Conservation (phyloP, 2,888 invertebrate genomes). For the Calameuta filiformis region DNA sequence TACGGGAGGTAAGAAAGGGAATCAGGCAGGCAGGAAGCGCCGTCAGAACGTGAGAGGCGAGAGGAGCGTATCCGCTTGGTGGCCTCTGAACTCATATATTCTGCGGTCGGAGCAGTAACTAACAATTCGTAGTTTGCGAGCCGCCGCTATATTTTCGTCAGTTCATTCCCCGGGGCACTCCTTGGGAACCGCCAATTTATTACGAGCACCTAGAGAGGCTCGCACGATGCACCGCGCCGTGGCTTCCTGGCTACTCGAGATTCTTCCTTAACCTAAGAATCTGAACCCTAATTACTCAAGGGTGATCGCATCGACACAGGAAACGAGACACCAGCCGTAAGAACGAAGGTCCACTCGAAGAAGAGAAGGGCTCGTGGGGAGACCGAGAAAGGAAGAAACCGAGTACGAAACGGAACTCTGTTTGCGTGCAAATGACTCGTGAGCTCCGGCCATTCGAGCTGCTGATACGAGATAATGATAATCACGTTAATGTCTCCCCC, state of each 20-base stretch:
- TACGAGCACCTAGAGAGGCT: slow-evolving; percentile 33
- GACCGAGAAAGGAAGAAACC: not conserved
- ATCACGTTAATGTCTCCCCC: slow-evolving; percentile 17
- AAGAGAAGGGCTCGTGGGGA: too few relatives aligned
- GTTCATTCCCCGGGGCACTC: slow-evolving; percentile 55
- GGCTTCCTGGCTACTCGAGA: slow-evolving; percentile 13
- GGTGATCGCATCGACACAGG: too few relatives aligned
- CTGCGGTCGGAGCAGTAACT: slow-evolving; percentile 56
- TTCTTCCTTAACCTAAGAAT: slow-evolving; percentile 30
- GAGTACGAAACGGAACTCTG: not conserved
- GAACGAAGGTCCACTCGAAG: too few relatives aligned
- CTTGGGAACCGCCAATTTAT: slow-evolving; percentile 57
- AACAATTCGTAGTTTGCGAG: slow-evolving; percentile 62
- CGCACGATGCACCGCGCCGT: too few relatives aligned
- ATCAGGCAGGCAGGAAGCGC: too few relatives aligned
- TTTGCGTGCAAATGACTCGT: slow-evolving; percentile 14
- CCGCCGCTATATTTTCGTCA: slow-evolving; percentile 62
- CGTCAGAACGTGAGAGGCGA: not conserved
- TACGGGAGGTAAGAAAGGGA: too few relatives aligned
- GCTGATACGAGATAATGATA: slow-evolving; percentile 21
- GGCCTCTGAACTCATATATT: slow-evolving; percentile 53
- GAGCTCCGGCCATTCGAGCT: slow-evolving; percentile 13
- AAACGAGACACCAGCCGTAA: too few relatives aligned
- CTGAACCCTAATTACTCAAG: not conserved
- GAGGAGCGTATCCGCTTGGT: slow-evolving; percentile 29